Conservation (phyloP, 2,797 vertebrate species). For the Gambusia yucatana region DNA sequence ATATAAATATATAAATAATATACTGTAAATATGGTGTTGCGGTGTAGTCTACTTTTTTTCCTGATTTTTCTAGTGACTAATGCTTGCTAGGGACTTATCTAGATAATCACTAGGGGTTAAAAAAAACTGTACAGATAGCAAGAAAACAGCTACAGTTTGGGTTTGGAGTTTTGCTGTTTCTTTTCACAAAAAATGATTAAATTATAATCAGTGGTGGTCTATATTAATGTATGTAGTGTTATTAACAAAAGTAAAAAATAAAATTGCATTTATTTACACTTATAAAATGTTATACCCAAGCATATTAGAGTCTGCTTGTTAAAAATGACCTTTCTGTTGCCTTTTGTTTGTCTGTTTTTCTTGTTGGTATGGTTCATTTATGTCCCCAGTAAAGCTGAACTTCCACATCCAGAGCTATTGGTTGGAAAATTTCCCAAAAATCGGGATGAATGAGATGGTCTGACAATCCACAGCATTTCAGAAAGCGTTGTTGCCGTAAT, state of each 20-base stretch:
- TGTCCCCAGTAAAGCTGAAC: conserved; percentile 14
- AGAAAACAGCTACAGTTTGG: conserved; percentile 76
- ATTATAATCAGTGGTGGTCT: conserved; percentile 92
- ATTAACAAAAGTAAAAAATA: conserved; percentile 77
- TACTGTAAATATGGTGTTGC: conserved; percentile 99
- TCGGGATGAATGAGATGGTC: conserved; percentile 27
- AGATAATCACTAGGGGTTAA: conserved; percentile 81
- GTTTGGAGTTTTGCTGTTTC: conserved; percentile 79
- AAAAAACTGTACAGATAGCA: conserved; percentile 91
- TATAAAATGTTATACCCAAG: conserved; percentile 61
- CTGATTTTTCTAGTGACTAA: conserved; percentile 87
- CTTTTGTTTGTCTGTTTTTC: conserved; percentile 3
- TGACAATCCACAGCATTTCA: conserved; percentile 35
- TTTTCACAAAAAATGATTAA: conserved; percentile 84
- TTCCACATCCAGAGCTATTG: conserved; percentile 40
- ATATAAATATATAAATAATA: conserved; percentile 88
- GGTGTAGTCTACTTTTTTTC: conserved; percentile 91
- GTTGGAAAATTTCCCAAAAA: conserved; percentile 38
- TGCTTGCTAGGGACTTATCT: conserved; percentile 90
- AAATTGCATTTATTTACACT: conserved; percentile 80
- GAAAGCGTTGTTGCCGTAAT: conserved; percentile 48
- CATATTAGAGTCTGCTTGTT: conserved; percentile 37
- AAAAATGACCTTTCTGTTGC: conserved; percentile 11
- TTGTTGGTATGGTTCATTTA: background rate
- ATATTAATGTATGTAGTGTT: conserved; percentile 89